Percentiles rank a stretch among this genome's conserved stretches.
Evolutionary conservation across 2,888 invertebrate species (phyloP).

Genomic region (Eutolmus rufibarbis): DNA sequence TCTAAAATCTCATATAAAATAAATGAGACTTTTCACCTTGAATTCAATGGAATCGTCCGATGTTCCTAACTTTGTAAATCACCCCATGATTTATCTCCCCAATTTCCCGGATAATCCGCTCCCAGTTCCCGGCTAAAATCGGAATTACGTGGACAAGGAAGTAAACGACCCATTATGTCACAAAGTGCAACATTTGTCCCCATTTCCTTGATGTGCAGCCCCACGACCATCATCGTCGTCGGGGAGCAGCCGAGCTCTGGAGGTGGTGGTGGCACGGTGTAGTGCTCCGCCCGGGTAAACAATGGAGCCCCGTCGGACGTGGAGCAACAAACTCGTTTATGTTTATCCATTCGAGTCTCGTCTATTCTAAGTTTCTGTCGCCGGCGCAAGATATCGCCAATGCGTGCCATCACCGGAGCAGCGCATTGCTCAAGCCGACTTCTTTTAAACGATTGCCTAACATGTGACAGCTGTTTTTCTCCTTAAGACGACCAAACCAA

Average conservation of each 20-base stretch:
- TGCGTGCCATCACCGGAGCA: not conserved
- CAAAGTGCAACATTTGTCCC: not conserved
- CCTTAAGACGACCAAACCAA: not conserved
- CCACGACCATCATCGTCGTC: not conserved
- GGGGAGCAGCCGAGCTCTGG: not conserved
- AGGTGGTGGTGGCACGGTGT: not conserved
- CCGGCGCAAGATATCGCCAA: not conserved
- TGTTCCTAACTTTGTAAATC: not conserved
- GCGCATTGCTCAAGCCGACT: conserved; percentile 2
- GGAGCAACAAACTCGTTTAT: conserved; percentile 25
- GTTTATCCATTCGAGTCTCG: conserved; percentile 23
- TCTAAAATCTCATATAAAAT: too few species aligned
- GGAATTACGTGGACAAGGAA: not conserved
- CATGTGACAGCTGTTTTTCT: conserved; percentile 21
- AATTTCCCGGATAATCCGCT: not conserved
- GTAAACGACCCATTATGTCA: not conserved
- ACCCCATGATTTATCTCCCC: not conserved
- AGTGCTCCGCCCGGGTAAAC: not conserved
- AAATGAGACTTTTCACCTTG: not conserved
- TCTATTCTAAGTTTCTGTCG: conserved; percentile 15
- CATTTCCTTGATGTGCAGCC: not conserved
- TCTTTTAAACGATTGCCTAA: conserved; percentile 10
- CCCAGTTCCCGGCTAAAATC: not conserved
- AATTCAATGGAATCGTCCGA: not conserved
- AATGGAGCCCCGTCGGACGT: not conserved